A percentile compares a stretch with the other conserved stretches of the same genome.
phyloP scores from a whole-genome alignment of 2,113 vertebrate species.

The Nothocercus nigrocapillus region DNA sequence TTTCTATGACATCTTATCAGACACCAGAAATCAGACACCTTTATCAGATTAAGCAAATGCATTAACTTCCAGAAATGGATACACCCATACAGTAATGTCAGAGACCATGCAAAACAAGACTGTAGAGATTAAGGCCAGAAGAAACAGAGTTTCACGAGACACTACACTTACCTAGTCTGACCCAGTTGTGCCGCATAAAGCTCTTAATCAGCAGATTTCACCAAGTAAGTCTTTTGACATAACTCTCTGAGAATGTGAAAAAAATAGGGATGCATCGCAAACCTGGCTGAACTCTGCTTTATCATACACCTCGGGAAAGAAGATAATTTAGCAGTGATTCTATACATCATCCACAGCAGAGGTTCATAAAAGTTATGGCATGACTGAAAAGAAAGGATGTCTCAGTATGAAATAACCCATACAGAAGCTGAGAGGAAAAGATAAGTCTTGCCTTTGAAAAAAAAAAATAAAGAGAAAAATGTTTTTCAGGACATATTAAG shows the following conservation, averaged over 20 bases:
- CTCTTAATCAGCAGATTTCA: background rate
- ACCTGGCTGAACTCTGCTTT: background rate
- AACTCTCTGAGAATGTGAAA: background rate
- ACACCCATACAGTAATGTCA: background rate
- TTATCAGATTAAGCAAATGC: fast-evolving
- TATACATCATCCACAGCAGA: background rate
- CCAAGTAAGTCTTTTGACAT: background rate
- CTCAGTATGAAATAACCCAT: background rate
- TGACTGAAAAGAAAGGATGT: background rate
- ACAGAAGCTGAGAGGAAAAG: background rate
- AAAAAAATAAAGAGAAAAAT: background rate
- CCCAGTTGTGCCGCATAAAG: background rate
- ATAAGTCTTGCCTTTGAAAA: background rate
- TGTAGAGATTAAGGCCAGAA: background rate
- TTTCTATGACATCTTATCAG: fast-evolving
- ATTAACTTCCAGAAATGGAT: background rate
- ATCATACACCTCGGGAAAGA: background rate
- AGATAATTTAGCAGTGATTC: background rate
- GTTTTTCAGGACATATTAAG: background rate
- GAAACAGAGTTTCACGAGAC: background rate
- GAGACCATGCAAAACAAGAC: background rate
- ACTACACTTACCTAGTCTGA: background rate
- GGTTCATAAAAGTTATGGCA: background rate
- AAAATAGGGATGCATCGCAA: background rate
- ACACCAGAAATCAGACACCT: background rate